These are phyloP conservation scores for Girardia tigrina DNA, from an alignment of 2,888 invertebrate species.

Conservation along the genomic window DNA sequence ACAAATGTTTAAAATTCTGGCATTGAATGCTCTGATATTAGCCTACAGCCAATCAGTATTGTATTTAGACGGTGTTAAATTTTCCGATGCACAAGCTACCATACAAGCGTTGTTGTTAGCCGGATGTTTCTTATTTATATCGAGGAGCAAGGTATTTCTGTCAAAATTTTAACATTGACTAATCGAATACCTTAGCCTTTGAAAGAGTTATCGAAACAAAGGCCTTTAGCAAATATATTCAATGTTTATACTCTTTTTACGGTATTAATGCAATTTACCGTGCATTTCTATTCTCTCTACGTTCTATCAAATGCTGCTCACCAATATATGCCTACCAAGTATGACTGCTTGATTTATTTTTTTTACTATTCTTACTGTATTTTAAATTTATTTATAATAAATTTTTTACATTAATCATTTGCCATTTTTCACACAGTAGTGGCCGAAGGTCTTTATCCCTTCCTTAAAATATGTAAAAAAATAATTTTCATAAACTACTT, in stretches of 20 bases:
- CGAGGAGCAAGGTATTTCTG: constrained; percentile 70
- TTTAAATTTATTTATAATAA: neutral
- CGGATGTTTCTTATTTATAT: constrained; percentile 91
- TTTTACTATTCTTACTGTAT: neutral
- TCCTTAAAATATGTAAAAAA: too few relatives aligned
- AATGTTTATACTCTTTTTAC: constrained; percentile 90
- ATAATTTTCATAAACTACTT: too few relatives aligned
- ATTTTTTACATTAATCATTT: too few relatives aligned
- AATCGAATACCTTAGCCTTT: constrained; percentile 58
- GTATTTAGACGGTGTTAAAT: constrained; percentile 90
- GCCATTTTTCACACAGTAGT: too few relatives aligned
- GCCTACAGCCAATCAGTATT: constrained; percentile 96
- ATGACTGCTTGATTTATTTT: constrained; percentile 30
- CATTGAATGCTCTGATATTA: constrained; percentile 84
- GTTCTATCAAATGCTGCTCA: constrained; percentile 61
- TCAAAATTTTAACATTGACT: neutral
- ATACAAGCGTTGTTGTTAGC: constrained; percentile 85
- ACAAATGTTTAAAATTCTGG: constrained; percentile 99
- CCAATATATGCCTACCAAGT: constrained; percentile 56
- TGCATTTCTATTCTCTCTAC: constrained; percentile 78
- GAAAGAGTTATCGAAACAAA: constrained; percentile 74
- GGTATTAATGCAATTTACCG: constrained; percentile 78
- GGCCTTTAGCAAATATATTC: constrained; percentile 93
- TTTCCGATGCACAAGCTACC: constrained; percentile 91
- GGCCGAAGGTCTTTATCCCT: too few relatives aligned